phyloP scores from a whole-genome alignment of 2,113 vertebrate species.

The Mungos mungo region DNA sequence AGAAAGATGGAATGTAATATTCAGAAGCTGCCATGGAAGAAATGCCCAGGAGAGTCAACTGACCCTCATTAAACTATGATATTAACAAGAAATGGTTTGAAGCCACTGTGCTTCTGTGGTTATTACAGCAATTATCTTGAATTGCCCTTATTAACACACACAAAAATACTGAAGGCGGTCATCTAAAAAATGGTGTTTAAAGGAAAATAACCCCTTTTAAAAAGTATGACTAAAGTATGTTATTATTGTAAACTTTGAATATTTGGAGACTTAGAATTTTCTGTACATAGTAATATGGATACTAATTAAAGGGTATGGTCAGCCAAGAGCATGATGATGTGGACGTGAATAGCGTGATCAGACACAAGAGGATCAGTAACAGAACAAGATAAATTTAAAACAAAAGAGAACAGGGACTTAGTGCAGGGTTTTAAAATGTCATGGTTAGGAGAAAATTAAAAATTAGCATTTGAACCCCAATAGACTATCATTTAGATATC shows the following conservation, averaged over 20 bases:
- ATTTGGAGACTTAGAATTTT: constrained; percentile 39
- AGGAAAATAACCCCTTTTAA: constrained; percentile 30
- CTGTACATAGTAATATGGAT: background rate
- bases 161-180: background rate
- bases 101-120: background rate
- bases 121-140: background rate
- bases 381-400: background rate
- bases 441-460: background rate
- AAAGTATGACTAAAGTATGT: background rate
- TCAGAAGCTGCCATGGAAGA: background rate
- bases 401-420: background rate
- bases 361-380: background rate
- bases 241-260: constrained; percentile 30
- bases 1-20: background rate
- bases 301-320: background rate
- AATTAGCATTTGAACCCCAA: background rate
- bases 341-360: background rate
- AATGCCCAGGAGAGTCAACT: background rate
- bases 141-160: background rate
- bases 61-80: background rate
- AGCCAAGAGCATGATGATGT: background rate
- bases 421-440: background rate
- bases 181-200: constrained; percentile 32
- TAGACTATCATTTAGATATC: background rate
- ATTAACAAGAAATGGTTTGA: background rate